phyloP scores from a whole-genome alignment of 2,888 invertebrate genomes.

The Drosophila fungiperda region DNA sequence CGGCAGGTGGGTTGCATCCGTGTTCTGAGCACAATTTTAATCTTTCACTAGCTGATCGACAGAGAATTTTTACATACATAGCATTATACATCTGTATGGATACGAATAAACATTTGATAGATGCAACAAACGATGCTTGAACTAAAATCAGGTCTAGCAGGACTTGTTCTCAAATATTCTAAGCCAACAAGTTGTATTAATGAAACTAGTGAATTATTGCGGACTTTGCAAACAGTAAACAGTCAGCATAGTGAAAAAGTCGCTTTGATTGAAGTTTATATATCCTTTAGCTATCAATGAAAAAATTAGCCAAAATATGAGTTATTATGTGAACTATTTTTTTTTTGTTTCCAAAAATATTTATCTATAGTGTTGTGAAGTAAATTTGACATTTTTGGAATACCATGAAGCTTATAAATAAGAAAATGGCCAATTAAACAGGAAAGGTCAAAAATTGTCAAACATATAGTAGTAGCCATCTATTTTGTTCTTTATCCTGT shows the following conservation, averaged over 20 bases:
- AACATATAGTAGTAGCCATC: not conserved
- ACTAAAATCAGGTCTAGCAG: not conserved
- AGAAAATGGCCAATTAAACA: not conserved
- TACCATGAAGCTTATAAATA: not conserved
- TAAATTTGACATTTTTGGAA: not conserved
- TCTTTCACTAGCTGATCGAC: constrained; percentile 12
- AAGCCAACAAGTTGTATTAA: not conserved
- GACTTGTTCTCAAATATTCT: not conserved
- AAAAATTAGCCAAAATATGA: not conserved
- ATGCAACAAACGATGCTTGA: not conserved
- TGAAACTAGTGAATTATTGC: not conserved
- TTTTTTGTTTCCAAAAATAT: not conserved
- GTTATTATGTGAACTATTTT: not conserved
- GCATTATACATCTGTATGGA: not conserved
- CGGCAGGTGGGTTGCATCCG: not conserved
- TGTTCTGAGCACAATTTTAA: not conserved
- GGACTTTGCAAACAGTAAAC: not conserved
- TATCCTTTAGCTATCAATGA: not conserved
- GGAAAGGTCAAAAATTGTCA: not conserved
- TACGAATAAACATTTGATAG: no score
- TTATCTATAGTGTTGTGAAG: not conserved
- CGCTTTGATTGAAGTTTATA: not conserved
- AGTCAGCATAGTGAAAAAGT: not conserved
- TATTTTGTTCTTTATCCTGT: not conserved
- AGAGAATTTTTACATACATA: not conserved